These are phyloP conservation scores for Tenodera sinensis DNA, from an alignment of 2,888 invertebrate species.

Conservation along the genomic window DNA sequence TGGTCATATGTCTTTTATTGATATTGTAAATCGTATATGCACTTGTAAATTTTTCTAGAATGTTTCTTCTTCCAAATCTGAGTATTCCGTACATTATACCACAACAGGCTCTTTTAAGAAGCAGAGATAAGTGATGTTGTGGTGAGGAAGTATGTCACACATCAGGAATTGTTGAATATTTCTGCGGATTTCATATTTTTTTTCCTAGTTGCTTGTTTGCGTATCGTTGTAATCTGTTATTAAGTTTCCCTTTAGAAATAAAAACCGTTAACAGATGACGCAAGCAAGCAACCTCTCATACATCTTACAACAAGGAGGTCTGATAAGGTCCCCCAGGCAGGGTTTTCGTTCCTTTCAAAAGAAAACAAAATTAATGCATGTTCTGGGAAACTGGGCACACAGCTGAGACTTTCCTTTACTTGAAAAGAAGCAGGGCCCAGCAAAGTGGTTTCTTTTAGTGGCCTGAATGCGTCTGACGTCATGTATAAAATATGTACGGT, in stretches of 20 bases:
- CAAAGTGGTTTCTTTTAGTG: neutral
- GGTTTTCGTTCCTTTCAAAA: neutral
- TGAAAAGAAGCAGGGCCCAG: neutral
- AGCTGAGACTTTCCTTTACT: neutral
- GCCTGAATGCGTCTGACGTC: neutral
- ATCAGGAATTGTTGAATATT: too few species aligned
- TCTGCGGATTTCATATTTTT: too few species aligned
- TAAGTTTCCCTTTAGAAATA: neutral
- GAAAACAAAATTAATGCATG: conserved; percentile 6
- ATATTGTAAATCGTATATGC: too few species aligned
- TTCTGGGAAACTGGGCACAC: neutral
- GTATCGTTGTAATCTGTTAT: neutral
- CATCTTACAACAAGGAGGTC: neutral
- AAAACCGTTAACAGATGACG: neutral
- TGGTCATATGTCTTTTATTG: too few species aligned
- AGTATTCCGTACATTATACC: too few species aligned
- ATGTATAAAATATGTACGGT: neutral
- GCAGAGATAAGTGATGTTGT: too few species aligned
- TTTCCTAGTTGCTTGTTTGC: too few species aligned
- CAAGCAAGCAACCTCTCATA: neutral
- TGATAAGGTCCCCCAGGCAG: neutral
- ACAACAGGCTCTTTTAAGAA: too few species aligned
- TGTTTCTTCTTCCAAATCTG: too few species aligned
- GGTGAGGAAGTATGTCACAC: too few species aligned
- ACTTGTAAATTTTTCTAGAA: too few species aligned